These are phyloP conservation scores for Crocallis elinguaria DNA, from an alignment of 2,888 invertebrate genomes.

Conservation along the genomic window DNA sequence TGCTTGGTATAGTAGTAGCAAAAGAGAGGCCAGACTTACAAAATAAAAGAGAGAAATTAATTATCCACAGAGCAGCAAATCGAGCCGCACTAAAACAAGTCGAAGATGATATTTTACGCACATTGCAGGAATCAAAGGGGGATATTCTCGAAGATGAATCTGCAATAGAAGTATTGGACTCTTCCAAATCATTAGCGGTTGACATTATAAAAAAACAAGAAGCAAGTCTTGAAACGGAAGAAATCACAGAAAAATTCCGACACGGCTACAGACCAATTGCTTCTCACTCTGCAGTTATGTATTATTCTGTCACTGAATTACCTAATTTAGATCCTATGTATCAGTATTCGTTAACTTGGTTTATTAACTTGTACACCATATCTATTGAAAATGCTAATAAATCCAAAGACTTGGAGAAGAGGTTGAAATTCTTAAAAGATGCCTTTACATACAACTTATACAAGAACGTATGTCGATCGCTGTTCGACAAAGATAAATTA, in stretches of 20 bases:
- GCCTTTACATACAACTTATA: slow-evolving; percentile 93
- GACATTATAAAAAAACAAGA: slow-evolving; percentile 93
- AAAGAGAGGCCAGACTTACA: slow-evolving; percentile 94
- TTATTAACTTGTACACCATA: slow-evolving; percentile 91
- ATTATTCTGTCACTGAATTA: slow-evolving; percentile 93
- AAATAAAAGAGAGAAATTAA: slow-evolving; percentile 91
- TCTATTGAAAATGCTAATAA: slow-evolving; percentile 91
- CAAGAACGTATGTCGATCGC: slow-evolving; percentile 91
- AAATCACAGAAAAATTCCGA: slow-evolving; percentile 90
- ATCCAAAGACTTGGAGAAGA: slow-evolving; percentile 88
- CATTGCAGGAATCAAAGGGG: slow-evolving; percentile 92
- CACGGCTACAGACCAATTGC: slow-evolving; percentile 91
- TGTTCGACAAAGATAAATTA: slow-evolving; percentile 94
- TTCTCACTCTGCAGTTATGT: slow-evolving; percentile 91
- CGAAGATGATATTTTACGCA: slow-evolving; percentile 94
- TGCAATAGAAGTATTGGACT: slow-evolving; percentile 94
- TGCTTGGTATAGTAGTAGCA: slow-evolving; percentile 93
- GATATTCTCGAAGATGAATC: slow-evolving; percentile 96
- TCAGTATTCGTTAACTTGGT: slow-evolving; percentile 94
- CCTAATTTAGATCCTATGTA: slow-evolving; percentile 95
- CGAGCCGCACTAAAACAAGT: slow-evolving; percentile 92
- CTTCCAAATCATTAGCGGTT: slow-evolving; percentile 91
- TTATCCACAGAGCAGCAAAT: slow-evolving; percentile 92
- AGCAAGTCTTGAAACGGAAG: slow-evolving; percentile 90
- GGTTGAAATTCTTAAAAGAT: slow-evolving; percentile 88